Base-by-base conservation (phyloP, 2,888 invertebrate species). In the Nasonia oneida region DNA sequence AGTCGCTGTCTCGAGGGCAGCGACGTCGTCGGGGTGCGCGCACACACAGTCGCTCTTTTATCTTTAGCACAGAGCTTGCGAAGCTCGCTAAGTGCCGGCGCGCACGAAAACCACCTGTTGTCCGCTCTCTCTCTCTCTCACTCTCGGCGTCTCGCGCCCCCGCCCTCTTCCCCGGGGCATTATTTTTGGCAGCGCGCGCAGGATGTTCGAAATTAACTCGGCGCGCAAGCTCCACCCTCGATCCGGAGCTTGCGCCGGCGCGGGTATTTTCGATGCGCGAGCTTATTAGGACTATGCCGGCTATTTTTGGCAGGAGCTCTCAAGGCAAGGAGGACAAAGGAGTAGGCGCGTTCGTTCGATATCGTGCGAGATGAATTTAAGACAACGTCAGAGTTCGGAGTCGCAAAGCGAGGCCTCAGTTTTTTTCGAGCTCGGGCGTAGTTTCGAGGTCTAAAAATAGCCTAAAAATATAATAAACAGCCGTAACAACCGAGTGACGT, bases 121-220 rank as follows among this genome's bases (percentile, higher is more conserved):
- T 50, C 10, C 42, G 15, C 23, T 23, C 23, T 23, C 23, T 23
- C 23, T 23, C 33, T 15, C 76, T 29, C 5, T 8, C 47, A 29
- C 2, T 42, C 18, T 61, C 23, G 0, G 23, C 23, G 23, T 23
- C 23, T 23, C 23, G 23, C 23, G 0, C 23, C 23, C 23, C 23
- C 23, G 8, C 18, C 39, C 4, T 3, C 39, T 50, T 53, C 71
- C 37, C 18, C 23, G 33, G n/a, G 57, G 50, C 76, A 79, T 82
- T 87, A 87, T 87, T 87, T 87, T 77, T 53, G 83, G 84, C 84
- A 50, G 37, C 76, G 67, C 75, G 80, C 53, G 71, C 83, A 83
- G 83, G 83, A 83, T 85, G 83, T 83, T 78, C 85, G 73, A 77
- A 87, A 83, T 85, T 83, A 81, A 81, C 85, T 76, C 42, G 29